Percentiles rank a stretch among this genome's conserved stretches.
Conservation (phyloP, 2,888 invertebrate species). For the Agrenia bidenticulata region DNA sequence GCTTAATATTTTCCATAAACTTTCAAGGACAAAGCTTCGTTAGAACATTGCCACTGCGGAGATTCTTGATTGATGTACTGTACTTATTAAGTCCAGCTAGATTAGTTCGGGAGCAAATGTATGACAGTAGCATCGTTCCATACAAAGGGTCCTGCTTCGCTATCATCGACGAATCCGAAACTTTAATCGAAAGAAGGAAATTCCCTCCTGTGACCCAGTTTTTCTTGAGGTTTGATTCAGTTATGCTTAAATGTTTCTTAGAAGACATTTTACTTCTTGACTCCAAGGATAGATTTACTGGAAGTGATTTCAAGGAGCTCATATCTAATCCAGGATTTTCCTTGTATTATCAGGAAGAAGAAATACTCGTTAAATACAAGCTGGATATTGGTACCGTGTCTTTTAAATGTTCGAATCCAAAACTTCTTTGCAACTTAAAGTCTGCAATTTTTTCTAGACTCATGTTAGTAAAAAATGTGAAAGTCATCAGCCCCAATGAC, state of each 20-base stretch:
- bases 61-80: constrained; percentile 29
- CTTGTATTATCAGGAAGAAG: constrained; percentile 31
- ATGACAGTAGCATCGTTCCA: not conserved
- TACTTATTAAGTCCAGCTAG: constrained; percentile 32
- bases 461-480: constrained; percentile 17
- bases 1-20: constrained; percentile 26
- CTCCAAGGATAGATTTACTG: constrained; percentile 1
- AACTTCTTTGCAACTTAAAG: constrained; percentile 37
- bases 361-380: constrained; percentile 25
- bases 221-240: constrained; percentile 26
- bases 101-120: not conserved
- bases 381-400: not conserved
- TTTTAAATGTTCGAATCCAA: constrained; percentile 31
- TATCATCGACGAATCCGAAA: not conserved
- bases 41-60: constrained; percentile 19
- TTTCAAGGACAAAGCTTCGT: constrained; percentile 28
- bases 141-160: not conserved
- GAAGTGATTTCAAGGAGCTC: not conserved
- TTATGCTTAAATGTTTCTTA: constrained; percentile 24
- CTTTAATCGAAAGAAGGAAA: not conserved
- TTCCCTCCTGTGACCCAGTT: constrained; percentile 36
- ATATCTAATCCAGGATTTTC: not conserved
- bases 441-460: constrained; percentile 34
- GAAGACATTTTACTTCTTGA: constrained; percentile 30
- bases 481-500: constrained; percentile 24